Base-by-base conservation (phyloP, 2,113 vertebrate species). In the Catharus fuscescens region DNA sequence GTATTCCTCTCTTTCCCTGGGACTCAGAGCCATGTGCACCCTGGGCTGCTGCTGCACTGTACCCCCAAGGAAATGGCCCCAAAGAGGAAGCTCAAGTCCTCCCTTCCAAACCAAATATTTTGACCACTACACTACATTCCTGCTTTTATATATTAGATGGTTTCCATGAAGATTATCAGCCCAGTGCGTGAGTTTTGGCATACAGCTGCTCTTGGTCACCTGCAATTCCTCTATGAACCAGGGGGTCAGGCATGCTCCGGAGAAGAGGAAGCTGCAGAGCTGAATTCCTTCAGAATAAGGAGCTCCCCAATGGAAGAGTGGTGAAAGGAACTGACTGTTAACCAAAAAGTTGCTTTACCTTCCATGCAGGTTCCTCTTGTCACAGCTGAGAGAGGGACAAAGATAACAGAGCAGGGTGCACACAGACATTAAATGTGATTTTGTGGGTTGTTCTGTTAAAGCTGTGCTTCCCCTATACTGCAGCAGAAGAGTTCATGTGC, bases 381-480 rank as follows among this genome's bases (percentile, higher is more conserved):
- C 32, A 67, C 34, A 13, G 26, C 32, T 62, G n/a, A 83, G 45
- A 81, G 42, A 78, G 18, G 71, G 14, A 47, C 5, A 48, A 65
- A 89, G 13, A 13, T 23, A 84, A 38, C 5, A 89, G 50, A 78
- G 71, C 3, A 13, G 4, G 25, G 23, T 42, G 12, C 52, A 62
- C 7, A 10, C 2, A 28, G 29, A 12, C 12, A 7, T 34, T 56
- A 52, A 38, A 32, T 64, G 80, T 34, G 52, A 84, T 54, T 62
- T 26, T 67, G 44, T 4, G 4, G 42, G 26, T 74, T 60, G 14
- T 11, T 92, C 50, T 57, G 0, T 42, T 48, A 42, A 57, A 23
- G 7, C 29, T 2, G 0, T 2, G 2, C 14, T 86, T 11, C 12
- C 38, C 34, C 61, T 34, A 21, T 10, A 5, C 29, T 32, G 60